These are phyloP conservation scores for Druon quercuslanigerum DNA, from an alignment of 1,140 invertebrate genomes.

Conservation along the genomic window DNA sequence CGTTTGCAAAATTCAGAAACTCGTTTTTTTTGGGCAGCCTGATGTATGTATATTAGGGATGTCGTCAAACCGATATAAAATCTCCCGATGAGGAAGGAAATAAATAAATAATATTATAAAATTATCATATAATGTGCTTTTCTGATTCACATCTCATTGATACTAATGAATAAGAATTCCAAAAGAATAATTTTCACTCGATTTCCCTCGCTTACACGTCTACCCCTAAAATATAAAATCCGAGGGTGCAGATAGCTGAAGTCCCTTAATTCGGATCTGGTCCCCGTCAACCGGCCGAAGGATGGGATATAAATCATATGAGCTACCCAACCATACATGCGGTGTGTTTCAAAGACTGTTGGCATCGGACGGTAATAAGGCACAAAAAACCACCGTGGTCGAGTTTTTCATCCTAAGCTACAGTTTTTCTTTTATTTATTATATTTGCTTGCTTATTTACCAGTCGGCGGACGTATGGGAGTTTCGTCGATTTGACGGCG, in stretches of 20 bases:
- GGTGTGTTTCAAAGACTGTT: constrained; percentile 1
- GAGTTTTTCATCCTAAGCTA: neutral
- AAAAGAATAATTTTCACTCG: neutral
- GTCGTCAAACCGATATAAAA: no score
- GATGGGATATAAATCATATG: constrained; percentile 10
- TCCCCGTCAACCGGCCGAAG: constrained; percentile 10
- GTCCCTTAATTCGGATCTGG: constrained; percentile 17
- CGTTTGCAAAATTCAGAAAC: no score
- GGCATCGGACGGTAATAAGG: neutral
- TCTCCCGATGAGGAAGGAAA: no score
- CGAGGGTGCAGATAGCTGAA: constrained; percentile 18
- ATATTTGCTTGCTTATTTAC: neutral
- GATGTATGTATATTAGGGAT: no score
- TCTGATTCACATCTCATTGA: no score
- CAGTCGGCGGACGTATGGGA: neutral
- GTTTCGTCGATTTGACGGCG: constrained; percentile 6
- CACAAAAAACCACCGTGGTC: neutral
- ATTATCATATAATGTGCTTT: no score
- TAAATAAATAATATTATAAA: no score
- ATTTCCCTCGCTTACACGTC: neutral
- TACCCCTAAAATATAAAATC: constrained; percentile 5
- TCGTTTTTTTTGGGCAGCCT: no score
- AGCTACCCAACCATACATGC: neutral
- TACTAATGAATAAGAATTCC: neutral
- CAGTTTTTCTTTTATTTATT: constrained; percentile 27